These are phyloP conservation scores for Pyrochroa serraticornis DNA, from an alignment of 2,888 invertebrate genomes.

Conservation along the genomic window DNA sequence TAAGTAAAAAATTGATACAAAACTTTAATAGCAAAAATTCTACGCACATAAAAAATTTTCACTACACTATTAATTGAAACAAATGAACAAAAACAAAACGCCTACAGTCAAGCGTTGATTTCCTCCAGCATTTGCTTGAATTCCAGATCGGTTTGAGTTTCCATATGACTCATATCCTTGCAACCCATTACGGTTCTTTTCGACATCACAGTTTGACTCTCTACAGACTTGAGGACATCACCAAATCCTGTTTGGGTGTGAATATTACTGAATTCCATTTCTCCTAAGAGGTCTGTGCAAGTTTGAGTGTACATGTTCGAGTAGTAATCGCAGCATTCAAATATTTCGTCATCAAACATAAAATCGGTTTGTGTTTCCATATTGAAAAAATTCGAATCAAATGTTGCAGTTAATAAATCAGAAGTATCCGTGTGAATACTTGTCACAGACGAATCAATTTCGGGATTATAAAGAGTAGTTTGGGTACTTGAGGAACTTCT, in stretches of 20 bases:
- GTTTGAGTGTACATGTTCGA: constrained; percentile 57
- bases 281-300: constrained; percentile 58
- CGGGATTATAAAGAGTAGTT: constrained; percentile 35
- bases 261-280: constrained; percentile 64
- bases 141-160: constrained; percentile 62
- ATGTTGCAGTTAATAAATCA: constrained; percentile 39
- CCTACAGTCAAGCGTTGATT: constrained; percentile 56
- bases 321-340: constrained; percentile 50
- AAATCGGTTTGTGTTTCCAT: constrained; percentile 68
- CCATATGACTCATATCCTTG: constrained; percentile 59
- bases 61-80: no score
- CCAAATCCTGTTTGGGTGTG: constrained; percentile 69
- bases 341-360: constrained; percentile 51
- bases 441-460: constrained; percentile 38
- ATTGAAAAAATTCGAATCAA: constrained; percentile 54
- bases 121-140: constrained; percentile 54
- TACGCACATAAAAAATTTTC: no score
- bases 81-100: constrained; percentile 11
- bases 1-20: no score
- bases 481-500: constrained; percentile 51
- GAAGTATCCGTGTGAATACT: constrained; percentile 48
- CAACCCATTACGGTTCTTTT: constrained; percentile 39
- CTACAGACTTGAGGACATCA: constrained; percentile 64
- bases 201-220: constrained; percentile 63
- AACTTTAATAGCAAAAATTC: no score